phyloP scores from a whole-genome alignment of 2,888 invertebrate genomes.

The Meliscaeva auricollis region DNA sequence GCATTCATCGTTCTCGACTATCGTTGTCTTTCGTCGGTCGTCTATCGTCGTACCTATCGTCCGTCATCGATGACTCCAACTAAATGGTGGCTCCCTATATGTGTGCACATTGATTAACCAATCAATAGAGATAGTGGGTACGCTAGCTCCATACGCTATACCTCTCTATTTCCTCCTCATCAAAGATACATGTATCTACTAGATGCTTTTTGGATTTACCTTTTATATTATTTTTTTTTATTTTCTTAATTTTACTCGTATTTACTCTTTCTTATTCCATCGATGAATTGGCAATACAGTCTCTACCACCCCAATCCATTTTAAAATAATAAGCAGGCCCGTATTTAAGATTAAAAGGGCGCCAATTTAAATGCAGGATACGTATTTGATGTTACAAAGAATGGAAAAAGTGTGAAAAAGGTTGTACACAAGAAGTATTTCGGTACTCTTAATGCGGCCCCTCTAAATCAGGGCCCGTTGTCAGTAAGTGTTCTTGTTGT shows the following conservation, averaged over 20 bases:
- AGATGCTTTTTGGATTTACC: constrained; percentile 51
- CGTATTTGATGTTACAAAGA: no score
- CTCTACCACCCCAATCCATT: constrained; percentile 32
- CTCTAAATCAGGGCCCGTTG: no score
- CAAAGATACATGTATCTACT: constrained; percentile 24
- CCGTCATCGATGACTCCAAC: constrained; percentile 8
- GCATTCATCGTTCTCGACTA: constrained; percentile 47
- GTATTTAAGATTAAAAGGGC: neutral
- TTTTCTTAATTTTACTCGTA: no score
- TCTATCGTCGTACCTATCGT: neutral
- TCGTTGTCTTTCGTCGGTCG: constrained; percentile 4
- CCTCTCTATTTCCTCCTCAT: constrained; percentile 33
- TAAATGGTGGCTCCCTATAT: constrained; percentile 43
- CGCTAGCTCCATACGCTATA: constrained; percentile 27
- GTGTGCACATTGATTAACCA: constrained; percentile 74
- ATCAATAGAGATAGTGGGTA: constrained; percentile 54
- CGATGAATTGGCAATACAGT: constrained; percentile 56
- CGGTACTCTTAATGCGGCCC: no score
- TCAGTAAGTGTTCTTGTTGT: no score
- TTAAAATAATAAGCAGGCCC: neutral
- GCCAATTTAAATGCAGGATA: neutral
- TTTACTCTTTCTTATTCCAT: constrained; percentile 64
- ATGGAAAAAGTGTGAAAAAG: no score
- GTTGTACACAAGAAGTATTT: no score
- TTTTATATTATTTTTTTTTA: constrained; percentile 46